A percentile compares a stretch with the other conserved stretches of the same genome.
These are phyloP conservation scores for Plebejus melissa DNA, from an alignment of 2,888 invertebrate genomes.

Conservation along the genomic window DNA sequence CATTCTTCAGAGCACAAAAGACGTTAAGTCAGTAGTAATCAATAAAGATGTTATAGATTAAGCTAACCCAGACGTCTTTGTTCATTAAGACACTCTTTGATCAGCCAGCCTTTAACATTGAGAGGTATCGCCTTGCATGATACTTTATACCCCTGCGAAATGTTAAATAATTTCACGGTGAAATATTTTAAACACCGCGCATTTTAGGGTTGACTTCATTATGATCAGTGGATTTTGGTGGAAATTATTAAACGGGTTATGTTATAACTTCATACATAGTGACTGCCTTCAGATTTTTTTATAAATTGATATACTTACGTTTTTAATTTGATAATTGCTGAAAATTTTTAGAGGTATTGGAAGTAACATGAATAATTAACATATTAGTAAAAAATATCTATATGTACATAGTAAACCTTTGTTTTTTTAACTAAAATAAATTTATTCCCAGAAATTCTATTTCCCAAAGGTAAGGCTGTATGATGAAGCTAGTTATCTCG, in stretches of 20 bases:
- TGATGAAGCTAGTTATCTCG: no score
- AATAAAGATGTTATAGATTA: not conserved
- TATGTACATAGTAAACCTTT: no score
- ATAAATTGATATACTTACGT: no score
- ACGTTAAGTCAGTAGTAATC: constrained; percentile 6
- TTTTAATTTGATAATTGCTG: no score
- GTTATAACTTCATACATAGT: not conserved
- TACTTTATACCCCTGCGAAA: constrained; percentile 14
- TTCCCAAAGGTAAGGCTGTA: no score
- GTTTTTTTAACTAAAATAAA: no score
- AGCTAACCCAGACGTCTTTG: constrained; percentile 25
- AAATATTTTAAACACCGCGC: constrained; percentile 20
- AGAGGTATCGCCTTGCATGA: constrained; percentile 24
- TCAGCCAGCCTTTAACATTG: constrained; percentile 17
- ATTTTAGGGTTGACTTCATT: constrained; percentile 6
- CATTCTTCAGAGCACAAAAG: not conserved
- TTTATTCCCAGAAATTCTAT: no score
- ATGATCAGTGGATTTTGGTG: not conserved
- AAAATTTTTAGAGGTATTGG: no score
- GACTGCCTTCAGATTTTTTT: no score
- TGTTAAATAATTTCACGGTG: constrained; percentile 6
- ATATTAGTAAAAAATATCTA: no score
- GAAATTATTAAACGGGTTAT: not conserved
- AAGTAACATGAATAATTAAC: no score
- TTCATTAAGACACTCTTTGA: constrained; percentile 27